Conservation (phyloP, 2,797 vertebrate species). For the Gallinago solitaria region DNA sequence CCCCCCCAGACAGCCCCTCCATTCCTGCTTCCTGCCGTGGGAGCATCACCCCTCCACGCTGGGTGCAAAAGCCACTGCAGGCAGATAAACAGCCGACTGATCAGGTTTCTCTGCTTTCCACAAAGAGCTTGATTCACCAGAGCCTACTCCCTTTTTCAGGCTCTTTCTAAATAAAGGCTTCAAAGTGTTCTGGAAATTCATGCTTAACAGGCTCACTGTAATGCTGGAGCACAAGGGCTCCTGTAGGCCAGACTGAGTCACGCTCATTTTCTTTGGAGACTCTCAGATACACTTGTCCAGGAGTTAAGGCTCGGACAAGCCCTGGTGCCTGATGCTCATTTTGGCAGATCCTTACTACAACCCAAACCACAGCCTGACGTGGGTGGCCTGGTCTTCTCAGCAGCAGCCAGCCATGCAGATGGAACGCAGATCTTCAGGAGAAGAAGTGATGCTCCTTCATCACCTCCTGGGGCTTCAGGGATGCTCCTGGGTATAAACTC, state of each 20-base stretch:
- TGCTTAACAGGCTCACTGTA: conserved; percentile 56
- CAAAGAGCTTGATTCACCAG: conserved; percentile 51
- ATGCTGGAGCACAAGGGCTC: background rate
- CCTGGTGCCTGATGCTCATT: background rate
- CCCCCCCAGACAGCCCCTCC: background rate
- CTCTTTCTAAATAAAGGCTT: conserved; percentile 63
- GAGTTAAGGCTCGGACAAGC: background rate
- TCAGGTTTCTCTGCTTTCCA: conserved; percentile 59
- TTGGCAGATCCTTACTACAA: background rate
- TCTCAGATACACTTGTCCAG: background rate
- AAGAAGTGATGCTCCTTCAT: background rate
- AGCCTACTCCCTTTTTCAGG: conserved; percentile 62
- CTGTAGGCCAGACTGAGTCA: background rate
- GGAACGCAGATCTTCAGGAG: background rate
- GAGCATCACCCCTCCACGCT: background rate
- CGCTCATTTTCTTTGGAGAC: background rate
- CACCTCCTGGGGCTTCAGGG: background rate
- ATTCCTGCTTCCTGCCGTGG: accelerated
- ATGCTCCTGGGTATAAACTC: background rate
- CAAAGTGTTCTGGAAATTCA: conserved; percentile 57
- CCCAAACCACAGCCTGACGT: background rate
- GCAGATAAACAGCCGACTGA: conserved; percentile 24
- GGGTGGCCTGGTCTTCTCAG: background rate
- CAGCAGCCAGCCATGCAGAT: background rate
- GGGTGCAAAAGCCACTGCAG: background rate